Conservation (phyloP, 2,797 vertebrate species). For the Meda fulgida region DNA sequence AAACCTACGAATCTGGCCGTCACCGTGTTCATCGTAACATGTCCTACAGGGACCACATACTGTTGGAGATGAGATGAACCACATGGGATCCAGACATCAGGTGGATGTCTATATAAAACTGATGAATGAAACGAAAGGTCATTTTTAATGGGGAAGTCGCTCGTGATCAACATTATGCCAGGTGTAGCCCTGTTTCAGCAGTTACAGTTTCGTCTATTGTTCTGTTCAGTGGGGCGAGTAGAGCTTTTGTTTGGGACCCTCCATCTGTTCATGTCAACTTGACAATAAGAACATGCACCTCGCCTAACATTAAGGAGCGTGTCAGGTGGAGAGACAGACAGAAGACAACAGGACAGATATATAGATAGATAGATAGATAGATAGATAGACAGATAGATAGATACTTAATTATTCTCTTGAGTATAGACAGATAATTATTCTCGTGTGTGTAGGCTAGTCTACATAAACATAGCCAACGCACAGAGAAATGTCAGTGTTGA, state of each 20-base stretch:
- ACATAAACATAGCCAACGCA: not conserved
- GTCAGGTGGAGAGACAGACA: not conserved
- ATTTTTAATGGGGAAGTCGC: not conserved
- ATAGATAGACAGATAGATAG: not conserved
- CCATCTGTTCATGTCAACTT: slow-evolving; percentile 53
- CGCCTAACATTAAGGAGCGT: not conserved
- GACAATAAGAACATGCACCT: slow-evolving; percentile 22
- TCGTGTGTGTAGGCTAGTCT: not conserved
- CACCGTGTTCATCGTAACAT: slow-evolving; percentile 11
- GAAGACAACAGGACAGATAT: not conserved
- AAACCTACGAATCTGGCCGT: not conserved
- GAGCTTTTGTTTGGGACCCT: slow-evolving; percentile 58
- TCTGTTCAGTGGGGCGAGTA: not conserved
- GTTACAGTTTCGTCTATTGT: slow-evolving; percentile 37
- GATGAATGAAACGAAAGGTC: slow-evolving; percentile 24
- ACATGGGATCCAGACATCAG: slow-evolving; percentile 42
- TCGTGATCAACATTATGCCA: not conserved
- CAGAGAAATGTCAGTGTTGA: not conserved
- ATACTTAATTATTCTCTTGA: not conserved
- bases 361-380: not conserved
- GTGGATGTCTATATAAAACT: slow-evolving; percentile 4
- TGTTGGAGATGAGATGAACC: not conserved
- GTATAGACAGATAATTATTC: not conserved
- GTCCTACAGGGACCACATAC: slow-evolving; percentile 27
- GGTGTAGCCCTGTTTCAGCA: slow-evolving; percentile 16